Evolutionary conservation across 2,888 invertebrate species (phyloP).

Genomic region (Pseudanteris insignis): DNA sequence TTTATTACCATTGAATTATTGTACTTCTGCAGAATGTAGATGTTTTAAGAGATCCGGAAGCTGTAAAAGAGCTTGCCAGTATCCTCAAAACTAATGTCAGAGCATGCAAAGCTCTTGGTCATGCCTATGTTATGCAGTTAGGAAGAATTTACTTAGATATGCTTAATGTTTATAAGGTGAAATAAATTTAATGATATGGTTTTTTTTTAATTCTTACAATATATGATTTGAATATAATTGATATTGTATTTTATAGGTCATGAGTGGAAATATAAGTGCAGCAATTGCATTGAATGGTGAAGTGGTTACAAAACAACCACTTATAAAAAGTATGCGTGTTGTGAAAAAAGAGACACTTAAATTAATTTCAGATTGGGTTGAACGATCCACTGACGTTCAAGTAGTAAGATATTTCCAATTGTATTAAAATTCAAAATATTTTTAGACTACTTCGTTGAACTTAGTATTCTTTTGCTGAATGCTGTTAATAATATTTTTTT

Average conservation of each 20-base stretch:
- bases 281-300: slow-evolving; percentile 96
- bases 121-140: slow-evolving; percentile 93
- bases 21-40: slow-evolving; percentile 84
- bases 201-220: too few species aligned
- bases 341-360: slow-evolving; percentile 98
- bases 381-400: slow-evolving; percentile 86
- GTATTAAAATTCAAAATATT: too few species aligned
- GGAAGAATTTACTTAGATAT: slow-evolving; percentile 98
- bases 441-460: too few species aligned
- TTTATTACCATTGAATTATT: slow-evolving; percentile 31
- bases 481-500: neutral
- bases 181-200: neutral
- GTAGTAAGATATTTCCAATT: slow-evolving; percentile 75
- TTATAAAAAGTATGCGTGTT: slow-evolving; percentile 97
- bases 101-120: slow-evolving; percentile 97
- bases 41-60: slow-evolving; percentile 93
- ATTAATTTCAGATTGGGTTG: slow-evolving; percentile 96
- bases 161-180: slow-evolving; percentile 94
- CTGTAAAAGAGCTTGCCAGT: slow-evolving; percentile 96
- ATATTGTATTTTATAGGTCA: slow-evolving; percentile 65
- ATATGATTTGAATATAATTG: neutral
- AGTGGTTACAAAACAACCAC: slow-evolving; percentile 95
- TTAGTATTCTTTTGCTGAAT: too few species aligned
- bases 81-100: slow-evolving; percentile 99
- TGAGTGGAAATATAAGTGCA: slow-evolving; percentile 93